phyloP scores from a whole-genome alignment of 2,113 vertebrate species.

The Aphyosemion australe region DNA sequence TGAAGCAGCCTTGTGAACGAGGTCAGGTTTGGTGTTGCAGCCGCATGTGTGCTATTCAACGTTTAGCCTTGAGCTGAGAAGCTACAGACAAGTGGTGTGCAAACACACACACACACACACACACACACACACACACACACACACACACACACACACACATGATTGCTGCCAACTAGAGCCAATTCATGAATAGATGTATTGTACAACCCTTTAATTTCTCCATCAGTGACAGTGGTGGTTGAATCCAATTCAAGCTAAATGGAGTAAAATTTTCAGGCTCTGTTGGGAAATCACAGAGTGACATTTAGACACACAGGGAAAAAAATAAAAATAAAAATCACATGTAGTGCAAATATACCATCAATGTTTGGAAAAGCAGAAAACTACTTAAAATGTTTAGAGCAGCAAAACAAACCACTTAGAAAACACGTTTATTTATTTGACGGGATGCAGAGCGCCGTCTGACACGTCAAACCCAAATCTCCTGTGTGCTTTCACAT shows the following conservation, averaged over 20 bases:
- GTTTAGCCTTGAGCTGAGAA: slow-evolving; percentile 62
- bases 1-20: slow-evolving; percentile 43
- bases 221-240: neutral
- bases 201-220: slow-evolving; percentile 8
- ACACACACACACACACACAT: slow-evolving; percentile 7
- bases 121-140: neutral
- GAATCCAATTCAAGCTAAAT: slow-evolving; percentile 5
- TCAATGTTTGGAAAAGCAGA: neutral
- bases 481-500: neutral
- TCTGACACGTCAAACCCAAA: neutral
- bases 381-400: neutral
- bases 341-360: neutral
- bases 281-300: slow-evolving; percentile 5
- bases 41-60: slow-evolving; percentile 62
- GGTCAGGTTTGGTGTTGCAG: slow-evolving; percentile 40
- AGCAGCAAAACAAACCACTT: neutral
- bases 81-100: slow-evolving; percentile 19
- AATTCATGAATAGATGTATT: slow-evolving; percentile 22
- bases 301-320: neutral
- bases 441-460: neutral
- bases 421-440: neutral
- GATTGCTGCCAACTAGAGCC: slow-evolving; percentile 6
- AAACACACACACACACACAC: neutral
- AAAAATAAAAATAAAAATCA: neutral
- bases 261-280: neutral